Evolutionary conservation across 2,888 invertebrate species (phyloP).

Genomic region (Pammene aurita): DNA sequence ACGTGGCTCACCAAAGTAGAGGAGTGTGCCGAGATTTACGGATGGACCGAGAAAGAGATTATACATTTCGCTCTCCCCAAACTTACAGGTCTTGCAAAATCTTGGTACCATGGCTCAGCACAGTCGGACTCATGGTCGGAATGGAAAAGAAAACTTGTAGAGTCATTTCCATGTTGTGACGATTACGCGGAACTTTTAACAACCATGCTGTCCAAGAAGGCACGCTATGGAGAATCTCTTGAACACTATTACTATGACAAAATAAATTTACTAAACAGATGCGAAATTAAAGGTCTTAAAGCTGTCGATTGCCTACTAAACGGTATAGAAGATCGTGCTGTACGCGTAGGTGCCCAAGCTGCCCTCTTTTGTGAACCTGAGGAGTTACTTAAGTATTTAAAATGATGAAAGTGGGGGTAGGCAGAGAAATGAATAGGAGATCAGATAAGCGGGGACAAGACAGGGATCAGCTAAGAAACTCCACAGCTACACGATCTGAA

Average conservation of each 20-base stretch:
- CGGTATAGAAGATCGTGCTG: conserved; percentile 14
- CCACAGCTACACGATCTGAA: too few relatives aligned
- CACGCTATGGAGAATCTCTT: too few relatives aligned
- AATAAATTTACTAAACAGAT: conserved; percentile 32
- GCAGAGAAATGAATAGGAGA: too few relatives aligned
- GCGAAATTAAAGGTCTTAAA: conserved; percentile 14
- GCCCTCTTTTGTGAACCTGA: conserved; percentile 34
- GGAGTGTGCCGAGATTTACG: too few relatives aligned
- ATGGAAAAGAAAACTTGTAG: conserved; percentile 32
- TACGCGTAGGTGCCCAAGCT: conserved; percentile 26
- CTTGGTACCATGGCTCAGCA: conserved; percentile 14
- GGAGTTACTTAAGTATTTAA: conserved; percentile 31
- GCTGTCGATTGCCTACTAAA: not conserved
- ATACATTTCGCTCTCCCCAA: conserved; percentile 20
- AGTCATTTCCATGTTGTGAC: conserved; percentile 33
- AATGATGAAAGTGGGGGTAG: not conserved
- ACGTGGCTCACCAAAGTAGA: too few relatives aligned
- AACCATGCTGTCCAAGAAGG: conserved; percentile 15
- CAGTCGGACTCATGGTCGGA: conserved; percentile 18
- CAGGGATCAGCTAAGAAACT: too few relatives aligned
- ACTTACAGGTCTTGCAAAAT: conserved; percentile 20
- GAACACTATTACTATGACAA: conserved; percentile 31
- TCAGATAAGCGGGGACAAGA: too few relatives aligned
- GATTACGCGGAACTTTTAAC: conserved; percentile 32
- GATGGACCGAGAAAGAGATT: too few relatives aligned